These are phyloP conservation scores for Puntigrus tetrazona DNA, from an alignment of 2,113 vertebrate genomes.

Conservation along the genomic window DNA sequence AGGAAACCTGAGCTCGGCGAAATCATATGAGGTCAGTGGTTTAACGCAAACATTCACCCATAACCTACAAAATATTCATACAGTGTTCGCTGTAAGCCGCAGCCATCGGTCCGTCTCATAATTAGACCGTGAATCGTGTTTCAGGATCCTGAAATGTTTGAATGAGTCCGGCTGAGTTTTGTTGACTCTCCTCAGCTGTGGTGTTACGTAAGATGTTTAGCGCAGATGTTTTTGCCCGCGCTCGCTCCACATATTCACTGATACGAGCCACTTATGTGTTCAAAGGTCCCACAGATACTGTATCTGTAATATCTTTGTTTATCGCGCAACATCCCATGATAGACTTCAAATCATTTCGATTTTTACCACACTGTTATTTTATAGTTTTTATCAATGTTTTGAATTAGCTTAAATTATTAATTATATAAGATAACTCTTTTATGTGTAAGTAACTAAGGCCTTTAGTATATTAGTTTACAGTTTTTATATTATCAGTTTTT, in stretches of 20 bases:
- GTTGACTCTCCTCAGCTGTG: background rate
- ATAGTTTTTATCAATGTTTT: background rate
- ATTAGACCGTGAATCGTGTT: background rate
- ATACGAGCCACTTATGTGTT: background rate
- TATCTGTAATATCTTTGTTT: background rate
- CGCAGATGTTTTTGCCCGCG: background rate
- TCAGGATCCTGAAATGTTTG: background rate
- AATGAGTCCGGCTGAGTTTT: background rate
- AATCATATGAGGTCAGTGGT: background rate
- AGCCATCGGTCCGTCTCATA: background rate
- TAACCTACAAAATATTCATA: background rate
- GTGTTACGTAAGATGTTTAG: background rate
- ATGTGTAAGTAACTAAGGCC: too few relatives aligned
- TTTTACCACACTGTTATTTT: too few relatives aligned
- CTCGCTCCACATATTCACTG: conserved; percentile 18
- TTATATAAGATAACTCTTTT: too few relatives aligned
- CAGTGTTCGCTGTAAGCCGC: background rate
- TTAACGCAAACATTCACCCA: background rate
- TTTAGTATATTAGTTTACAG: too few relatives aligned
- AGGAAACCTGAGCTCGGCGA: background rate
- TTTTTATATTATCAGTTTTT: too few relatives aligned
- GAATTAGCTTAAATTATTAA: background rate
- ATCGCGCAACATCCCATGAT: background rate
- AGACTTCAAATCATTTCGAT: background rate
- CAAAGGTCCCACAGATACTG: background rate